Evolutionary conservation across 2,113 vertebrate genomes (phyloP).

Genomic region (Anarhynchus alexandrinus): DNA sequence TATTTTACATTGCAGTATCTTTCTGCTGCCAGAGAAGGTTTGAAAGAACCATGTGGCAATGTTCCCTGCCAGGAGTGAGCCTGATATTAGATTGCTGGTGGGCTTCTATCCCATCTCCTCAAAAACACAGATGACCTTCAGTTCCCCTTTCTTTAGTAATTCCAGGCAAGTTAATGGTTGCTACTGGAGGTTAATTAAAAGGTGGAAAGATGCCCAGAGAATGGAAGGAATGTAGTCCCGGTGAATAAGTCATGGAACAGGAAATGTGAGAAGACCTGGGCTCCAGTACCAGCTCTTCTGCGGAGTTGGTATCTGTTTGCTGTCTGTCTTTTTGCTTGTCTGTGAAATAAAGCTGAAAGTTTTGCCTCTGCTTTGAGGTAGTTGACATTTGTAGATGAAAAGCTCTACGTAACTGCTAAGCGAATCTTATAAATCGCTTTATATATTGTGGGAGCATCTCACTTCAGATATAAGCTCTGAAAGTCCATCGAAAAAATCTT

Average conservation of each 20-base stretch:
- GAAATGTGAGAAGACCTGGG: background rate
- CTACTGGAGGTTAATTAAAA: slow-evolving; percentile 41
- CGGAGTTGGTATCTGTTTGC: background rate
- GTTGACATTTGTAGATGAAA: background rate
- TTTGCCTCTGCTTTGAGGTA: background rate
- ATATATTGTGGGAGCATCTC: background rate
- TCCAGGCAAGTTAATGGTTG: slow-evolving; percentile 10
- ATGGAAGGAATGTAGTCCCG: background rate
- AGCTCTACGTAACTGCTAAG: background rate
- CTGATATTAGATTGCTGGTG: slow-evolving; percentile 23
- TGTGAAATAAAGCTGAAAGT: background rate
- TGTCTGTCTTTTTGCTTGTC: background rate
- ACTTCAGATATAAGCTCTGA: background rate
- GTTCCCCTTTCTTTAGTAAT: slow-evolving; percentile 27
- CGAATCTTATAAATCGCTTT: background rate
- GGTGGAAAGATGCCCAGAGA: slow-evolving; percentile 24
- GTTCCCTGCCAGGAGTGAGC: slow-evolving; percentile 10
- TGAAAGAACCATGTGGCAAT: slow-evolving; percentile 15
- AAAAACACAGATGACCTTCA: slow-evolving; percentile 21
- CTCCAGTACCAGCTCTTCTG: background rate
- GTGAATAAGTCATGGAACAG: background rate
- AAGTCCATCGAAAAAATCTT: background rate
- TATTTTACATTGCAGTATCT: slow-evolving; percentile 2
- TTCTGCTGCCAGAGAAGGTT: slow-evolving; percentile 31
- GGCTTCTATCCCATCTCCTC: slow-evolving; percentile 35